Conservation (phyloP, 1,140 invertebrate species). For the Conus ventricosus region DNA sequence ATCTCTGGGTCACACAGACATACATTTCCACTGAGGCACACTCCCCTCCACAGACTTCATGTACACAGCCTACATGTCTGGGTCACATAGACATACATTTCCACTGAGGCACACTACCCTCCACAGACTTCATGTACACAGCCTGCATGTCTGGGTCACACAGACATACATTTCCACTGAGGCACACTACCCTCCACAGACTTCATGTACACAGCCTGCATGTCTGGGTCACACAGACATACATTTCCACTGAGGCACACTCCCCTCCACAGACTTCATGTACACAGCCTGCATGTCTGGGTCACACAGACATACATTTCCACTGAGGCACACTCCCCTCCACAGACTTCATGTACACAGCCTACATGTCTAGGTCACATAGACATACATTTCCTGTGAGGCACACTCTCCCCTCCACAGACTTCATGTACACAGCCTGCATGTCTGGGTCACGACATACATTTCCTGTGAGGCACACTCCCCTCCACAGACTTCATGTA, state of each 20-base stretch:
- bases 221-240: slow-evolving; percentile 49
- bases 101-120: neutral
- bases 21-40: too few species aligned
- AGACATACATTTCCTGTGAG: slow-evolving; percentile 15
- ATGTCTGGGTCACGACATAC: neutral
- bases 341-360: slow-evolving; percentile 60
- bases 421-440: neutral
- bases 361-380: slow-evolving; percentile 57
- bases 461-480: too few species aligned
- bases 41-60: slow-evolving; percentile 55
- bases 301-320: too few species aligned
- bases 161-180: too few species aligned
- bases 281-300: neutral
- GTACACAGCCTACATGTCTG: slow-evolving; percentile 64
- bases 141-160: neutral
- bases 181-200: too few species aligned
- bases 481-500: neutral
- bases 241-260: neutral
- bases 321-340: too few species aligned
- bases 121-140: too few species aligned
- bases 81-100: slow-evolving; percentile 31
- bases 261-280: too few species aligned
- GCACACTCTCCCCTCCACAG: neutral
- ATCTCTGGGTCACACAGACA: neutral
- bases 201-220: slow-evolving; percentile 63